These are phyloP conservation scores for Helicoverpa assulta DNA, from an alignment of 2,888 invertebrate species.

Conservation along the genomic window DNA sequence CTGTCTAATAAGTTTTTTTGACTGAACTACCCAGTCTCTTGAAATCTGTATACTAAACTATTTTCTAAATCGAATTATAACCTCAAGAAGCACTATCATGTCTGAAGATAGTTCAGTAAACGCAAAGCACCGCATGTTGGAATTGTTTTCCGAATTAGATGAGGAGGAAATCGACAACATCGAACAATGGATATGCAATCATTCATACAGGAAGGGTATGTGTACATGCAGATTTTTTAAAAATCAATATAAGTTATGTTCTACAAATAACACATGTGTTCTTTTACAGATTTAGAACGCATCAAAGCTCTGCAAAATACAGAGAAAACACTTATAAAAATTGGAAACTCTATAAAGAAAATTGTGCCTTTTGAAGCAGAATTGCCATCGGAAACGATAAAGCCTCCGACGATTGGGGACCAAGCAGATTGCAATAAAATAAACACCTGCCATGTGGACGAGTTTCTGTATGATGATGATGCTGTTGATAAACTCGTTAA, in stretches of 20 bases:
- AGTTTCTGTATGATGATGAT: slow-evolving; percentile 92
- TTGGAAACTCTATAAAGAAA: slow-evolving; percentile 78
- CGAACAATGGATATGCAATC: slow-evolving; percentile 82
- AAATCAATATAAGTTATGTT: background rate
- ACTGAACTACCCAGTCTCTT: too few species aligned
- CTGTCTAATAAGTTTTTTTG: too few species aligned
- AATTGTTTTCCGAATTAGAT: slow-evolving; percentile 76
- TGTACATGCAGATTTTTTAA: background rate
- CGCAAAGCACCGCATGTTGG: slow-evolving; percentile 76
- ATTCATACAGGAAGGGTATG: slow-evolving; percentile 80
- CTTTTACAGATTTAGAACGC: slow-evolving; percentile 76
- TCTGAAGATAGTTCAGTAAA: slow-evolving; percentile 69
- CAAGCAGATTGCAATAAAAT: slow-evolving; percentile 88
- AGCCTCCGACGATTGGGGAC: slow-evolving; percentile 81
- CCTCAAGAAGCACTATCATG: slow-evolving; percentile 57
- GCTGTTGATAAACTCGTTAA: slow-evolving; percentile 87
- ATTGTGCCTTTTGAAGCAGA: slow-evolving; percentile 82
- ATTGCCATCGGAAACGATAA: slow-evolving; percentile 81
- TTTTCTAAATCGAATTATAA: background rate
- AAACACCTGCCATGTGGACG: slow-evolving; percentile 92
- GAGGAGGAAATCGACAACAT: slow-evolving; percentile 74
- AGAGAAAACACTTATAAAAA: slow-evolving; percentile 76
- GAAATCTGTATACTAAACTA: background rate
- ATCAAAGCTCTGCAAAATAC: slow-evolving; percentile 71
- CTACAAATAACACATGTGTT: background rate